Evolutionary conservation across 2,113 vertebrate species (phyloP).

Genomic region (Gobiocypris rarus): DNA sequence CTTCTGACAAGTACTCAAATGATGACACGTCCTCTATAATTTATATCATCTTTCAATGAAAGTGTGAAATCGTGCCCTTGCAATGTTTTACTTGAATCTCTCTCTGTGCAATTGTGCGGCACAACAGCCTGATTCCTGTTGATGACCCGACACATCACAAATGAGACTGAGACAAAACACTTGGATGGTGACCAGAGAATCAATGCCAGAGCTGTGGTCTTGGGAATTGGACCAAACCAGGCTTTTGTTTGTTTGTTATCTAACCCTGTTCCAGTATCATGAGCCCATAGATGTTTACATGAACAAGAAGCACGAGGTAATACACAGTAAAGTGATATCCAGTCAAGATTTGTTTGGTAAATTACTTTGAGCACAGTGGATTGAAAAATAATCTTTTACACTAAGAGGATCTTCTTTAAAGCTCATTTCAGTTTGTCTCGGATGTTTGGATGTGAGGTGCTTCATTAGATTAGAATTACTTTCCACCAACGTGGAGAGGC

Average conservation of each 20-base stretch:
- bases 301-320: not conserved
- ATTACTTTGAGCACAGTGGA: not conserved
- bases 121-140: conserved; percentile 15
- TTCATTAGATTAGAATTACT: no score
- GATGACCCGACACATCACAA: conserved; percentile 36
- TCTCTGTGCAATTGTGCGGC: conserved; percentile 8
- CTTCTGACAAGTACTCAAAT: not conserved
- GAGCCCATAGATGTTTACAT: conserved; percentile 1
- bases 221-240: conserved; percentile 32
- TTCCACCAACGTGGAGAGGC: no score
- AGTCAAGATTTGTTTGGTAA: not conserved
- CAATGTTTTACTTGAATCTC: conserved; percentile 20
- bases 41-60: not conserved
- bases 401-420: not conserved
- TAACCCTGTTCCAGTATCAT: conserved; percentile 7
- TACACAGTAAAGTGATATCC: not conserved
- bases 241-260: conserved; percentile 34
- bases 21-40: conserved; percentile 1
- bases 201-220: conserved; percentile 21
- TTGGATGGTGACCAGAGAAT: conserved; percentile 36
- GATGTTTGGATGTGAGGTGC: no score
- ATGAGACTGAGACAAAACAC: conserved; percentile 45
- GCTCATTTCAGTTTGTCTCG: not conserved
- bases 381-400: not conserved
- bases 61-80: not conserved